Evolutionary conservation across 2,888 invertebrate genomes (phyloP), one percentile per base, ranked within the genome.

Genomic region (Steinernema hermaphroditum): DNA sequence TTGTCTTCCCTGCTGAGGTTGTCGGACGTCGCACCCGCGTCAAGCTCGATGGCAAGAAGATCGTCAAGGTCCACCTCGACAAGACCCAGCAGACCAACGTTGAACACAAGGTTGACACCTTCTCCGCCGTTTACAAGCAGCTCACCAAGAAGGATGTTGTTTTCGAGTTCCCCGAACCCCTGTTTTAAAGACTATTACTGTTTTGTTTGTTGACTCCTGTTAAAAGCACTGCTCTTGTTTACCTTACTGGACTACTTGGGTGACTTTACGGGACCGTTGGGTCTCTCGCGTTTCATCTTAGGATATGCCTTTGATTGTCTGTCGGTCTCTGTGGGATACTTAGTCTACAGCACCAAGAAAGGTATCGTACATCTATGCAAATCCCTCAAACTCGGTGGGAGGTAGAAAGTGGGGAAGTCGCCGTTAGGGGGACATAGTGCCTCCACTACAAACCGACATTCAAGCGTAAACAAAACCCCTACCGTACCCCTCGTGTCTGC

Each of bases 31-130:
- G 98, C 80, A 95, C 95, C 87, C 91, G 97, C 82, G 92, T 97
- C 76, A 94, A 94, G 89, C 90, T 96, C 85, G 97, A 98, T 88
- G 97, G 97, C 78, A 93, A 94, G 68, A 93, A 96, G 87, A 90
- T 98, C 79, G 94, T 94, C 87, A 98, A 98, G 90, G 80, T 84
- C 72, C 85, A 86, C 74, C 91, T 98, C 87, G 96, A 96, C 89
- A 97, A 96, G 90, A 93, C 92, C 88, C 96, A 97, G 89, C 96
- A 96, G 90, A 97, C 96, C 77, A 96, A 95, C 84, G 95, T 98
- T 89, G 98, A 97, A 90, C 97, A 97, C 89, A 98, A 98, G 92
- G 95, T 96, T 88, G 82, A 81, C 88, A 97, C 97, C 78, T 98
- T 97, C 90, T 92, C 94, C 86, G 93, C 95, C 79, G 95, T 98